These are phyloP conservation scores for Lethenteron reissneri DNA, from an alignment of 2,113 vertebrate genomes.

Conservation along the genomic window DNA sequence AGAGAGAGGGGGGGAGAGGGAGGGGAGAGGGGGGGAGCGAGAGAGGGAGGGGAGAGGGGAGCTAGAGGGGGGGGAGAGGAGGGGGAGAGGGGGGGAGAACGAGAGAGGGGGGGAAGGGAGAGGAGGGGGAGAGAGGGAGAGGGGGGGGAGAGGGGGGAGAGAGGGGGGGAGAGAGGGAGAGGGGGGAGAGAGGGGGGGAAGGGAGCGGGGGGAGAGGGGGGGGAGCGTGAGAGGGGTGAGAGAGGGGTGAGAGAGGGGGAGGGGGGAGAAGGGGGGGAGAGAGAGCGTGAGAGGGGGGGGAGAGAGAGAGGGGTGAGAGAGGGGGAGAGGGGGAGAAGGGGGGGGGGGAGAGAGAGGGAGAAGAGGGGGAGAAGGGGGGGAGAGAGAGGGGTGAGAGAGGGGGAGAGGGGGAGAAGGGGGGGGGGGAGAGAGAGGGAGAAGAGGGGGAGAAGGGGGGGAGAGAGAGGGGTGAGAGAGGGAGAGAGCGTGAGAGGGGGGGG, in stretches of 20 bases:
- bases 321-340: background rate
- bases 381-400: background rate
- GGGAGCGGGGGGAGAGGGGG: background rate
- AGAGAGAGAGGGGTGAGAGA: background rate
- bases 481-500: too few species aligned
- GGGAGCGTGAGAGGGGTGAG: background rate
- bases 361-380: background rate
- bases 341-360: background rate
- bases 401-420: background rate
- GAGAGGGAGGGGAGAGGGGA: background rate
- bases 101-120: background rate
- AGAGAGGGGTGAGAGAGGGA: conserved; percentile 2
- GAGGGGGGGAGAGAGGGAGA: background rate
- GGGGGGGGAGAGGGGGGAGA: background rate
- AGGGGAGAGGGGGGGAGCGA: background rate
- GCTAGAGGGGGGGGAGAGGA: background rate
- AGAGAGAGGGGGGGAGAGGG: background rate
- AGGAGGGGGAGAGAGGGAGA: background rate
- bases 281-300: too few species aligned
- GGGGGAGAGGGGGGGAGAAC: background rate
- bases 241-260: background rate
- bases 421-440: background rate
- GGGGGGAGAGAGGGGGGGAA: background rate
- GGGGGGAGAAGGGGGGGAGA: background rate
- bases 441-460: background rate